Percentiles rank a stretch among this genome's conserved stretches.
phyloP scores from a whole-genome alignment of 2,797 vertebrate genomes.

The Danio jaintianensis region DNA sequence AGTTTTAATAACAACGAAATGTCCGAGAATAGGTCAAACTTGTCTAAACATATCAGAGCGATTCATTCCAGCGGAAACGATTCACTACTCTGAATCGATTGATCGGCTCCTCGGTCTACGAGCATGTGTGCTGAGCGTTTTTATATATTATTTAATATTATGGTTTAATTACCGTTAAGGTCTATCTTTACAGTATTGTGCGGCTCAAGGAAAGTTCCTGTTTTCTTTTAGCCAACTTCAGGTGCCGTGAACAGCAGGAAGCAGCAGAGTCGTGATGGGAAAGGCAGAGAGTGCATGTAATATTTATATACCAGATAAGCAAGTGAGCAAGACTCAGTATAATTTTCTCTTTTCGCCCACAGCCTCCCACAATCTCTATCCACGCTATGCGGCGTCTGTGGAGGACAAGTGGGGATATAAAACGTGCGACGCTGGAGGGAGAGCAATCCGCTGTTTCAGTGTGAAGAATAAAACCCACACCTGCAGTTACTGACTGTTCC shows the following conservation, averaged over 20 bases:
- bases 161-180: constrained; percentile 9
- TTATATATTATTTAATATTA: neutral
- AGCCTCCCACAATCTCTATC: constrained; percentile 41
- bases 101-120: neutral
- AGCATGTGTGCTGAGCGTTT: neutral
- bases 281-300: constrained; percentile 41
- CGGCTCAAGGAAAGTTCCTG: neutral
- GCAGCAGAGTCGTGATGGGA: constrained; percentile 35
- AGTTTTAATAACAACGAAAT: neutral
- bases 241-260: constrained; percentile 14
- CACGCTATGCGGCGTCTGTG: constrained; percentile 37
- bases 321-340: constrained; percentile 28
- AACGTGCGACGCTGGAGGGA: constrained; percentile 35
- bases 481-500: constrained; percentile 57
- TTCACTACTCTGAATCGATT: neutral
- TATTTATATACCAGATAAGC: constrained; percentile 48
- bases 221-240: constrained; percentile 1
- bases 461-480: constrained; percentile 47
- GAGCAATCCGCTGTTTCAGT: constrained; percentile 27
- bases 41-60: no score
- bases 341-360: constrained; percentile 49
- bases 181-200: neutral
- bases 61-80: neutral
- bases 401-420: constrained; percentile 34
- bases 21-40: neutral